Evolutionary conservation across 2,113 vertebrate genomes (phyloP), one percentile per base, ranked within the genome.

Genomic region (Corythoichthys haematopterus): DNA sequence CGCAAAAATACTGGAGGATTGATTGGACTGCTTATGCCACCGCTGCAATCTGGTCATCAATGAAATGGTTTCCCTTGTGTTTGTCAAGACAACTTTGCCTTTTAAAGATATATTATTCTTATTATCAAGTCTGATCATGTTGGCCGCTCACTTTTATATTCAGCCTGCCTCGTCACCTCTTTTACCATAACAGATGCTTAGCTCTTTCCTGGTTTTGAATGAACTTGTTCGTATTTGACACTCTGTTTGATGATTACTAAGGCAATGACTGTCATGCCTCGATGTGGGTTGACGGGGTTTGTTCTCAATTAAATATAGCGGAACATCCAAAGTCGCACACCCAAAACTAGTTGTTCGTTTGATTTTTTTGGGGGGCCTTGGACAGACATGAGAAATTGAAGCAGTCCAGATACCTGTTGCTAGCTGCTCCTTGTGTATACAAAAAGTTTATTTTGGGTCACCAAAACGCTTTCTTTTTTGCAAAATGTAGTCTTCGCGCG

Each of bases 11-110:
- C 78, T 65, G 75, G 48, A 75, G 83, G 82, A 91, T 85, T 85
- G 88, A 90, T 88, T 86, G 83, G 81, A 85, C 85, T 88, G 82
- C 77, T 84, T 86, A 81, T 81, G 75, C 79, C 72, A 70, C 68
- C 37, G 65, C 83, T n/a, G 84, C 87, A 82, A 87, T 90, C 85
- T 85, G 71, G 68, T 70, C 65, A 65, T 75, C 79, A 81, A 80
- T 87, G 80, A 85, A 81, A 79, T 68, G 64, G 43, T 85, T 82
- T 79, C 66, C 53, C 43, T 48, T 63, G 75, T 73, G 69, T 86
- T 84, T 84, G 78, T 87, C 75, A 79, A 79, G 83, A 62, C 69
- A 70, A 73, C 82, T 65, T 57, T 66, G 82, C 73, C 40, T 83
- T 78, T 70, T 46, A 50, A 15, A 65, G 13, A 13, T 14, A 52